Evolutionary conservation across 2,888 invertebrate genomes (phyloP).

Genomic region (Allophyes oxyacanthae): DNA sequence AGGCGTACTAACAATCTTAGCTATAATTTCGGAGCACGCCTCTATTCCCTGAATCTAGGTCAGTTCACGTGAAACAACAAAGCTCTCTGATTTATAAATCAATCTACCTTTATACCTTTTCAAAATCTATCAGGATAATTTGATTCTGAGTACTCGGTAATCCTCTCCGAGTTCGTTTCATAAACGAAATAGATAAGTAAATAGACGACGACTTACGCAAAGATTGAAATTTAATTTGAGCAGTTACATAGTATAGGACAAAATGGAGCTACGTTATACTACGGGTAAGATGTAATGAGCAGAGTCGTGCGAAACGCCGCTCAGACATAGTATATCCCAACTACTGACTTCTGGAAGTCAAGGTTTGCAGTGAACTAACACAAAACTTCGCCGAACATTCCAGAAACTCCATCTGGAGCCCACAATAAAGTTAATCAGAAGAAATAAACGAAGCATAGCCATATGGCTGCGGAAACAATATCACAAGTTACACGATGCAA

Average conservation of each 20-base stretch:
- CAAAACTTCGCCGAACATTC: constrained; percentile 8
- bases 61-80: constrained; percentile 7
- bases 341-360: constrained; percentile 6
- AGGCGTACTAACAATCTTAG: constrained; percentile 4
- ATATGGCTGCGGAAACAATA: constrained; percentile 29
- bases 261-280: not conserved
- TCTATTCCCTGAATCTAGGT: constrained; percentile 9
- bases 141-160: constrained; percentile 22
- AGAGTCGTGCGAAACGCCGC: constrained; percentile 3
- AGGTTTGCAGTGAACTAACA: constrained; percentile 8
- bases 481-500: constrained; percentile 37
- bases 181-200: constrained; percentile 26
- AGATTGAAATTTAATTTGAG: constrained; percentile 13
- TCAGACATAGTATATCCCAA: constrained; percentile 13
- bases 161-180: constrained; percentile 20
- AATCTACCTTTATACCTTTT: constrained; percentile 24
- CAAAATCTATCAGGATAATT: constrained; percentile 22
- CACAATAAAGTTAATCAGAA: constrained; percentile 36
- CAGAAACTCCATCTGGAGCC: constrained; percentile 24
- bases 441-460: constrained; percentile 13
- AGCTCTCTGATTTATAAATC: constrained; percentile 20
- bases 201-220: constrained; percentile 19
- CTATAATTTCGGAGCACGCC: not conserved
- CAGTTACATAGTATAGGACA: no score
- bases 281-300: no score